Evolutionary conservation across 1,140 invertebrate genomes (phyloP), one percentile per base, ranked within the genome.

Genomic region (Drosophila guanche): DNA sequence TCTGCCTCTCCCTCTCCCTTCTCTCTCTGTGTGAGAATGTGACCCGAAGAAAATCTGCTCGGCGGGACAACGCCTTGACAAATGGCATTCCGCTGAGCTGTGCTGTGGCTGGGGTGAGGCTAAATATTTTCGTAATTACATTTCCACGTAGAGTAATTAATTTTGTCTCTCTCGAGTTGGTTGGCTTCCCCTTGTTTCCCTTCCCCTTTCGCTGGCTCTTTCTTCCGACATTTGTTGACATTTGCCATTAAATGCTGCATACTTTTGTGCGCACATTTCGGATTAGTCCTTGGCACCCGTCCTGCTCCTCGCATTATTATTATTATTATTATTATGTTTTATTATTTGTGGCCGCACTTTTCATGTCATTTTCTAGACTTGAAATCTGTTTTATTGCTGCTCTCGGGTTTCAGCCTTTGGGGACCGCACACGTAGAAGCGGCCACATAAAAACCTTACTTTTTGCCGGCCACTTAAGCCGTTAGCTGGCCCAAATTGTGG

Each of bases 81-180:
- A 86, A 86, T 86, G 81, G 81, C 81, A 85, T 85, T 85, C 70
- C 83, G 76, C 81, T 76, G 73, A 77, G 81, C 73, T 81, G 68
- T 20, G 16, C 16, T 20, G 16, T 1, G 16, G 16, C 16, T 20
- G 65, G 81, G 8, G 33, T 5, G 25, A 60, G 81, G 68, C 83
- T 88, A 90, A 90, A 90, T 90, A 90, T 90, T 90, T 90, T 90
- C 89, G 85, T 90, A 90, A 90, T 90, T 90, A 90, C 89, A 90
- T 90, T 90, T 90, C 85, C 89, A 88, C 89, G 89, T 83, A 76
- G 85, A 90, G 89, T 90, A 90, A 90, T 90, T 90, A 90, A 90
- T 90, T 90, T 90, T 90, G 79, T 90, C 89, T 88, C 73, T 71
- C 76, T 75, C 16, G 16, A 20, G 16, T 73, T 88, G 69, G 60